These are phyloP conservation scores for Octonoba sinensis DNA, from an alignment of 2,888 invertebrate species.

Conservation along the genomic window DNA sequence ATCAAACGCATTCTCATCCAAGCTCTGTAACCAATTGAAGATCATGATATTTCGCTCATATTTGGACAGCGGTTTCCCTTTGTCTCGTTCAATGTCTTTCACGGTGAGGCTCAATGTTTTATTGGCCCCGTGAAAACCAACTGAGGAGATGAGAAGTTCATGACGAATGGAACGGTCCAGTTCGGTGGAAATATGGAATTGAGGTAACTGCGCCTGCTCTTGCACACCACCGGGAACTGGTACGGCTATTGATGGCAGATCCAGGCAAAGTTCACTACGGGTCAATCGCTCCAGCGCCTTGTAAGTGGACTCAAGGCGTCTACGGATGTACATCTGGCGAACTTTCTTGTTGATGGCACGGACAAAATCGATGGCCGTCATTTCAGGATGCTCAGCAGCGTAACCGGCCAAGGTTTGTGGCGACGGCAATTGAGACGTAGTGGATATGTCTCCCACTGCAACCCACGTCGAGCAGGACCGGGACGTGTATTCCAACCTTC, in stretches of 20 bases:
- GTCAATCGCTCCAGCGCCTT: slow-evolving; percentile 84
- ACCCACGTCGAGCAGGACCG: slow-evolving; percentile 90
- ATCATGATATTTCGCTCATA: slow-evolving; percentile 96
- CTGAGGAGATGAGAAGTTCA: slow-evolving; percentile 61
- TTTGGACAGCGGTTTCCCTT: slow-evolving; percentile 87
- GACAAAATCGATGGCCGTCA: slow-evolving; percentile 79
- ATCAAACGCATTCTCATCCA: slow-evolving; percentile 77
- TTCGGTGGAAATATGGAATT: slow-evolving; percentile 62
- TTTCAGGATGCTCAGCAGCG: slow-evolving; percentile 70
- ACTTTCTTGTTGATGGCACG: slow-evolving; percentile 86
- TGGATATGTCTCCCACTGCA: slow-evolving; percentile 81
- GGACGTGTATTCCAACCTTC: slow-evolving; percentile 77
- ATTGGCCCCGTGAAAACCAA: slow-evolving; percentile 65
- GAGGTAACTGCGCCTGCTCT: slow-evolving; percentile 57
- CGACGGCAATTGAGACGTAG: slow-evolving; percentile 85
- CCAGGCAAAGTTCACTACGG: slow-evolving; percentile 83
- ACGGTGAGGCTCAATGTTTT: slow-evolving; percentile 76
- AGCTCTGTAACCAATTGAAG: slow-evolving; percentile 91
- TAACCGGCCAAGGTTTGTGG: slow-evolving; percentile 76
- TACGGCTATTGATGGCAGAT: slow-evolving; percentile 55
- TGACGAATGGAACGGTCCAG: slow-evolving; percentile 53
- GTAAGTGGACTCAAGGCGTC: slow-evolving; percentile 84
- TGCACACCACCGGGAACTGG: slow-evolving; percentile 47
- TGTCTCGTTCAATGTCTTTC: slow-evolving; percentile 83
- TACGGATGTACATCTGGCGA: slow-evolving; percentile 84